phyloP scores from a whole-genome alignment of 2,888 invertebrate species.

The Spisula subtruncata region DNA sequence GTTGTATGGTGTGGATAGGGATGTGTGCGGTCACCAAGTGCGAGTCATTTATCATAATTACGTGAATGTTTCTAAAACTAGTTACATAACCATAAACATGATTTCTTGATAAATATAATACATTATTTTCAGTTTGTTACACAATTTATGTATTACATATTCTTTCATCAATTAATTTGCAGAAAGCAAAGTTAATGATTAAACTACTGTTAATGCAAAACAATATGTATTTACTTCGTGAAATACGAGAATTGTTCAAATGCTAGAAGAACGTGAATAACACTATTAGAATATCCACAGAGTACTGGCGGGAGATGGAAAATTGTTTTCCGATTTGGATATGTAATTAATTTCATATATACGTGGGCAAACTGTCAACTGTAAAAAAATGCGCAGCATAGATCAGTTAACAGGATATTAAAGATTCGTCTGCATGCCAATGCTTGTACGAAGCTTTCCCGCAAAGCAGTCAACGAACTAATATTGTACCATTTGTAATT shows the following conservation, averaged over 20 bases:
- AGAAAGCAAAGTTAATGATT: no score
- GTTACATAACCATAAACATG: no score
- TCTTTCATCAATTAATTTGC: background rate
- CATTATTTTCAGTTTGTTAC: background rate
- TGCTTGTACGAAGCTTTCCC: no score
- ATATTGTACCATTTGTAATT: no score
- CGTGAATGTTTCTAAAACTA: no score
- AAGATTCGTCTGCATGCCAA: conserved; percentile 26
- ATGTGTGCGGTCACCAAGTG: no score
- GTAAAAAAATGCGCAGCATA: background rate
- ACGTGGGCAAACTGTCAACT: conserved; percentile 47
- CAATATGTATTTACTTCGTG: background rate
- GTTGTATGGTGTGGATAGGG: no score
- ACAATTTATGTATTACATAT: background rate
- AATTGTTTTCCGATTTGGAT: conserved; percentile 21
- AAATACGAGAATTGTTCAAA: background rate
- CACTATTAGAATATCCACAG: background rate
- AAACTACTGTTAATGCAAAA: background rate
- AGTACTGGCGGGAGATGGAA: conserved; percentile 5
- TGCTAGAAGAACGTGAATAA: background rate
- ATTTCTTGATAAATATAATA: background rate
- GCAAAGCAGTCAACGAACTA: background rate
- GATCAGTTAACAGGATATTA: conserved; percentile 33
- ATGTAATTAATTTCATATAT: conserved; percentile 19
- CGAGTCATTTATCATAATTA: no score